Evolutionary conservation across 2,888 invertebrate genomes (phyloP).

Genomic region (Isotomurus palustris): DNA sequence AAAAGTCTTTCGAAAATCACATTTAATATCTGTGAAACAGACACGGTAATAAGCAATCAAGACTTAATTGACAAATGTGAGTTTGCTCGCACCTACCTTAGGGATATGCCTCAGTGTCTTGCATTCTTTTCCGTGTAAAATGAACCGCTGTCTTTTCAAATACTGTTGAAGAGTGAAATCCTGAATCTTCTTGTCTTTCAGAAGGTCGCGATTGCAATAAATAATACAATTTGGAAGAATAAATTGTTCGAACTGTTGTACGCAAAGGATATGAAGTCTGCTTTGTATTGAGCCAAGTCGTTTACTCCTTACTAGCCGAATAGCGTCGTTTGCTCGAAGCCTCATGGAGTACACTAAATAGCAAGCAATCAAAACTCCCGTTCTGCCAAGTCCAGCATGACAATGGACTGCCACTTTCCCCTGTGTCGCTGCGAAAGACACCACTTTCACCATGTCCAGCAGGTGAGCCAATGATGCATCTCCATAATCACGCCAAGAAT

Average conservation of each 20-base stretch:
- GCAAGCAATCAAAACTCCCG: slow-evolving; percentile 81
- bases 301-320: slow-evolving; percentile 69
- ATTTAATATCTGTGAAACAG: slow-evolving; percentile 64
- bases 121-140: slow-evolving; percentile 74
- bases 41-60: background rate
- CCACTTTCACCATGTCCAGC: slow-evolving; percentile 86
- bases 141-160: slow-evolving; percentile 64
- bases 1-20: slow-evolving; percentile 71
- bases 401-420: slow-evolving; percentile 82
- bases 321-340: slow-evolving; percentile 71
- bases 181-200: slow-evolving; percentile 51
- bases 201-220: slow-evolving; percentile 59
- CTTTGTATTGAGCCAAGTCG: slow-evolving; percentile 77
- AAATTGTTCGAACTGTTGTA: slow-evolving; percentile 75
- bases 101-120: slow-evolving; percentile 69
- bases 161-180: slow-evolving; percentile 68
- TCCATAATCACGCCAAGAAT: slow-evolving; percentile 80
- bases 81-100: slow-evolving; percentile 58
- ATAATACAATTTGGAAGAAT: slow-evolving; percentile 70
- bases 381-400: slow-evolving; percentile 79
- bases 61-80: too few relatives aligned
- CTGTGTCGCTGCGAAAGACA: slow-evolving; percentile 74
- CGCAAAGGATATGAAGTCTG: slow-evolving; percentile 71
- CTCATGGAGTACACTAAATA: slow-evolving; percentile 75
- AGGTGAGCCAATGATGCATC: slow-evolving; percentile 69